Base-by-base conservation (phyloP, 2,888 invertebrate genomes). In the Macrosiphum euphorbiae region DNA sequence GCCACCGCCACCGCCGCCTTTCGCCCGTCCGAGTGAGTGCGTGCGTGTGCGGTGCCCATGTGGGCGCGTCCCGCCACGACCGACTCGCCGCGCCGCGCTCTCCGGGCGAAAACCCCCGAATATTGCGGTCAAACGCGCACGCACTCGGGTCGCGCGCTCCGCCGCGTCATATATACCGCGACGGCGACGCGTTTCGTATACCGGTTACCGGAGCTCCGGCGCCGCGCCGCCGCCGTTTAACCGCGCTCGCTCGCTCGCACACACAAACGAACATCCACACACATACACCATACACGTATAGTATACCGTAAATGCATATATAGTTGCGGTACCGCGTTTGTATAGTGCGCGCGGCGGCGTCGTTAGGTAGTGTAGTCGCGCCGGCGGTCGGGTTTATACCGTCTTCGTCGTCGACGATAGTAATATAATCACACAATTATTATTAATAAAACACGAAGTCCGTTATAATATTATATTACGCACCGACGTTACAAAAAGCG, bases 101-200 rank as follows among this genome's bases (percentile, higher is more conserved):
- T 85, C 86, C 44, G 91, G 47, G 58, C 86, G 91, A 88, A 90
- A 90, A 94, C 93, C 89, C 89, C 90, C 93, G 93, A 94, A 94
- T 94, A 94, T 94, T 94, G 93, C 93, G 93, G 93, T 94, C 93
- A 94, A 61, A 50, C 92, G 55, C 93, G 50, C 92, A 50, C 67
- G 55, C 44, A 89, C 89, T 85, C 93, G 93, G 93, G 85, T 90
- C 89, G 85, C 85, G 90, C 90, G 90, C 61, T 61, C 89, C 85
- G 85, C 90, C 93, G 47, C 92, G 35, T 44, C n/a, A 88, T 55
- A 55, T 61, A 61, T 61, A 61, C 88, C 88, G 88, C 88, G 52
- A 52, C 88, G 35, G 35, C 88, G 88, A 89, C 89, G 89, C 89
- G 61, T 58, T 89, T 61, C 35, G 28, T 89, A 58, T 89, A 89